Percentiles rank a stretch among this genome's conserved stretches.
phyloP scores from a whole-genome alignment of 2,113 vertebrate species.

The Oryzias celebensis region DNA sequence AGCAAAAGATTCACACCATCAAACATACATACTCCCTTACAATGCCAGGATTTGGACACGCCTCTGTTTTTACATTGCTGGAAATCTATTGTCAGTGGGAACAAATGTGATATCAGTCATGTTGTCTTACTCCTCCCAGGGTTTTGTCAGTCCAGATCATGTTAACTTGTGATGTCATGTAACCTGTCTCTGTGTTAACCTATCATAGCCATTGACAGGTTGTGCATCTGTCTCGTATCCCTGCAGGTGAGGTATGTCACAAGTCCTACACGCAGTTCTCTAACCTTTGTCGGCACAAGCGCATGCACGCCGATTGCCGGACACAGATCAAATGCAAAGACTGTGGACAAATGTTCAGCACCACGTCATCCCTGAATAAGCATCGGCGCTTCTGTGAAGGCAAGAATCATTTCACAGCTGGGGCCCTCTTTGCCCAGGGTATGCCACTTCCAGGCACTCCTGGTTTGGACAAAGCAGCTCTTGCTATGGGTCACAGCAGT shows the following conservation, averaged over 20 bases:
- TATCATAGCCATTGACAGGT: slow-evolving; percentile 33
- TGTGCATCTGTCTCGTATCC: slow-evolving; percentile 58
- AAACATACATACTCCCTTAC: slow-evolving; percentile 66
- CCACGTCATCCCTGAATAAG: slow-evolving; percentile 99
- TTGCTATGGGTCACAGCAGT: slow-evolving; percentile 92
- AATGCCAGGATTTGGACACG: slow-evolving; percentile 75
- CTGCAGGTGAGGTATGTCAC: slow-evolving; percentile 98
- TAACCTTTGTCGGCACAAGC: slow-evolving; percentile 99
- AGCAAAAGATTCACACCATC: slow-evolving; percentile 62
- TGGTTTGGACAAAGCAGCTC: slow-evolving; percentile 92
- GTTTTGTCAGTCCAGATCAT: slow-evolving; percentile 24
- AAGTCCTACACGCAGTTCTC: slow-evolving; percentile 99
- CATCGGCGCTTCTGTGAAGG: slow-evolving; percentile 99
- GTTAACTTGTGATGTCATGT: slow-evolving; percentile 28
- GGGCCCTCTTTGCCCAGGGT: slow-evolving; percentile 96
- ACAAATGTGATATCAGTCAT: slow-evolving; percentile 39
- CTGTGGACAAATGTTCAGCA: slow-evolving; percentile 99
- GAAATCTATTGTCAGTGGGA: slow-evolving; percentile 55
- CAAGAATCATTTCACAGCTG: slow-evolving; percentile 97
- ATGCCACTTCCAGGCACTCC: slow-evolving; percentile 92
- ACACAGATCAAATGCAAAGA: slow-evolving; percentile 99
- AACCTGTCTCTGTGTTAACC: slow-evolving; percentile 6
- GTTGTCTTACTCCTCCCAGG: slow-evolving; percentile 40
- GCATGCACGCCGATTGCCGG: slow-evolving; percentile 99
- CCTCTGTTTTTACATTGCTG: slow-evolving; percentile 44